Evolutionary conservation across 2,888 invertebrate genomes (phyloP).

Genomic region (Eristalinus aeneus): DNA sequence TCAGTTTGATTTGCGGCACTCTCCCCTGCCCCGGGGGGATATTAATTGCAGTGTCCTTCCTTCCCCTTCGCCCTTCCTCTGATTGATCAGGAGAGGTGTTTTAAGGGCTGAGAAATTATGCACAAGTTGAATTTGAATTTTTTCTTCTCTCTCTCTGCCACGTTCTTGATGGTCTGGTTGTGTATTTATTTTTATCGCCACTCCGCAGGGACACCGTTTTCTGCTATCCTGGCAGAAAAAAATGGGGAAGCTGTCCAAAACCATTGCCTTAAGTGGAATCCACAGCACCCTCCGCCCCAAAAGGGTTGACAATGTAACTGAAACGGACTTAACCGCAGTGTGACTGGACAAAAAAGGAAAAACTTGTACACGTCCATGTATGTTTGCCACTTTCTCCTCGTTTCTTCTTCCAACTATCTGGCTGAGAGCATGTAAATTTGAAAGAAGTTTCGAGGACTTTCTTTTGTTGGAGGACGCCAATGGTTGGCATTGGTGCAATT

Average conservation of each 20-base stretch:
- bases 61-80: constrained; percentile 5
- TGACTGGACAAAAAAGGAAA: constrained; percentile 11
- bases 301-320: constrained; percentile 23
- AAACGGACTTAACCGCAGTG: constrained; percentile 23
- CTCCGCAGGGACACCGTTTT: constrained; percentile 53
- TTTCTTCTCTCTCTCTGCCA: constrained; percentile 16
- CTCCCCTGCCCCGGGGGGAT: constrained; percentile 18
- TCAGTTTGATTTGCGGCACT: constrained; percentile 40
- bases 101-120: constrained; percentile 10
- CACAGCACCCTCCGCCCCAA: constrained; percentile 25
- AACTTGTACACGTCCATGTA: background rate
- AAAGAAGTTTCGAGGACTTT: background rate
- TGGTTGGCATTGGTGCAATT: constrained; percentile 14
- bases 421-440: constrained; percentile 5
- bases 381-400: background rate
- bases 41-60: constrained; percentile 46
- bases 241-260: constrained; percentile 19
- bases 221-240: constrained; percentile 36
- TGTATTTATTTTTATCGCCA: constrained; percentile 63
- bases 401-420: background rate
- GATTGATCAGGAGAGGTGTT: constrained; percentile 48
- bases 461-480: background rate
- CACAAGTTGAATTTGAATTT: constrained; percentile 43
- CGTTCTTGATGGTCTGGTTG: constrained; percentile 35
- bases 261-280: constrained; percentile 13